Percentiles rank a stretch among this genome's conserved stretches.
Evolutionary conservation across 1,140 invertebrate species (phyloP).

Genomic region (Acromyrmex echinatior): DNA sequence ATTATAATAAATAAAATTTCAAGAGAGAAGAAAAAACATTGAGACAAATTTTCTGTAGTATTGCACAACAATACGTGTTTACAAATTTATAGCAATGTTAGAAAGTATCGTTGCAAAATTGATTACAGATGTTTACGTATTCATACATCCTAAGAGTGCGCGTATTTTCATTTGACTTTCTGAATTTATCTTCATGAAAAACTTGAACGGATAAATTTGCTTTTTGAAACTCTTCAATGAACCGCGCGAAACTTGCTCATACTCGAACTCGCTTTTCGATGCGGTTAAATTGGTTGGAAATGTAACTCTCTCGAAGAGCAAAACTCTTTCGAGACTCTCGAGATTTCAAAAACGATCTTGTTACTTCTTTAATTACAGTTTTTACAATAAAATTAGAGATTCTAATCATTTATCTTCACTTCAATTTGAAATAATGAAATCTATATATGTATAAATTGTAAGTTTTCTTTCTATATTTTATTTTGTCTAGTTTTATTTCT

Average conservation of each 20-base stretch:
- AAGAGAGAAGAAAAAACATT: neutral
- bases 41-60: neutral
- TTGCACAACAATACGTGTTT: neutral
- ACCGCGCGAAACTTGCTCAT: neutral
- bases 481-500: too few species aligned
- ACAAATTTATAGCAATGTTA: neutral
- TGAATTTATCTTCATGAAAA: conserved; percentile 34
- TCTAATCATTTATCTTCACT: neutral
- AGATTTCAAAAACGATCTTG: conserved; percentile 22
- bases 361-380: conserved; percentile 1
- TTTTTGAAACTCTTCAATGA: conserved; percentile 9
- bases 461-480: neutral
- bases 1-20: neutral
- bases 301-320: conserved; percentile 3
- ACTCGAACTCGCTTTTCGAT: neutral
- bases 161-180: conserved; percentile 35
- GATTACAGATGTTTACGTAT: conserved; percentile 17
- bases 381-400: neutral
- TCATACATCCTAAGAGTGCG: conserved; percentile 30
- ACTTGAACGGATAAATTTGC: conserved; percentile 39
- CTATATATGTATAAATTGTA: neutral
- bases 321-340: neutral
- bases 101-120: neutral
- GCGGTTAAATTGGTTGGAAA: conserved; percentile 38
- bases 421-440: neutral